Percentiles rank a stretch among this genome's conserved stretches.
These are phyloP conservation scores for Andrena bucephala DNA, from an alignment of 2,888 invertebrate species.

Conservation along the genomic window DNA sequence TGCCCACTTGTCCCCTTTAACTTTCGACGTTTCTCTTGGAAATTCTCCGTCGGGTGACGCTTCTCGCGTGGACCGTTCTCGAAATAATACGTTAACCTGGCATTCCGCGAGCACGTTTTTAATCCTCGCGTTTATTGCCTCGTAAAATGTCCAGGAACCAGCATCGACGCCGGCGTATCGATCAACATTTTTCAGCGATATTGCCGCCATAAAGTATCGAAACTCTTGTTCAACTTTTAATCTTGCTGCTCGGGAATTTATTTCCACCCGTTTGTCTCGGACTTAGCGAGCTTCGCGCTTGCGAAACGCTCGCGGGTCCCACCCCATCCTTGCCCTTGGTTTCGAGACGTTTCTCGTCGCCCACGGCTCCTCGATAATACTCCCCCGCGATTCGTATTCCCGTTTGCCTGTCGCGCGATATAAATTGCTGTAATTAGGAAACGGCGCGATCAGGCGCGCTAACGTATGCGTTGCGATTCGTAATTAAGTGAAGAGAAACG, in stretches of 20 bases:
- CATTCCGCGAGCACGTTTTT: conserved; percentile 33
- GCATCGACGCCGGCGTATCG: conserved; percentile 30
- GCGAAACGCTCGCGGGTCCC: background rate
- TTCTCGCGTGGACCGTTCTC: background rate
- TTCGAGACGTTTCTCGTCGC: background rate
- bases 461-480: conserved; percentile 37
- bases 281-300: background rate
- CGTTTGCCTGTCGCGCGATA: background rate
- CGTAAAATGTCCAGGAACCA: conserved; percentile 36
- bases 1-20: background rate
- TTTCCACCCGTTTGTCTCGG: conserved; percentile 7
- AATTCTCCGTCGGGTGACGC: background rate
- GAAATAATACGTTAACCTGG: conserved; percentile 1
- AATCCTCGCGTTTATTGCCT: conserved; percentile 56
- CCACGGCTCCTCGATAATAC: background rate
- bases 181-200: conserved; percentile 53
- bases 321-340: background rate
- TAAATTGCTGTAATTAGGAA: conserved; percentile 48
- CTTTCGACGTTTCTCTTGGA: background rate
- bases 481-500: conserved; percentile 30
- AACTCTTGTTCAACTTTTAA: conserved; percentile 44
- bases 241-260: conserved; percentile 35
- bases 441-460: conserved; percentile 8
- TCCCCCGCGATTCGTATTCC: background rate
- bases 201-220: conserved; percentile 55